Conservation (phyloP, 2,888 invertebrate genomes). For the Lagria hirta region DNA sequence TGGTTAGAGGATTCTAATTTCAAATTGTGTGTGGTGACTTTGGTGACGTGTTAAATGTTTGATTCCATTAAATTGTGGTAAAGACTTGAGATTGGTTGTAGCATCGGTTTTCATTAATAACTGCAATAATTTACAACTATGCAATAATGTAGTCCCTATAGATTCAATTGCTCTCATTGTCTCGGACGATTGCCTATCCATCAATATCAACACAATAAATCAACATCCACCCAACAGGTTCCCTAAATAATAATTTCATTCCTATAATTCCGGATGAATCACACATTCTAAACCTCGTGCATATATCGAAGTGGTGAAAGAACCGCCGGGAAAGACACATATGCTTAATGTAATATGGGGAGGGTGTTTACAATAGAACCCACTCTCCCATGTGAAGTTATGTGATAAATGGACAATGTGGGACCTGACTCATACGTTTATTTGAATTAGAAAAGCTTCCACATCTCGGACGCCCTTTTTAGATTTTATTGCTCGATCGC, state of each 20-base stretch:
- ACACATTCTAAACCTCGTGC: constrained; percentile 29
- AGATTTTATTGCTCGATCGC: constrained; percentile 20
- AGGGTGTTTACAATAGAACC: constrained; percentile 30
- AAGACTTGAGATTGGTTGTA: no score
- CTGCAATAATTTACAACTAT: constrained; percentile 19
- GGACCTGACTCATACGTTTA: constrained; percentile 26
- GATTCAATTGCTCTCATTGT: constrained; percentile 25
- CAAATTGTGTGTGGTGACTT: no score
- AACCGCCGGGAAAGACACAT: constrained; percentile 45
- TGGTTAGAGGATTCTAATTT: no score
- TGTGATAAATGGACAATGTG: constrained; percentile 36
- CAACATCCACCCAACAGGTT: constrained; percentile 25
- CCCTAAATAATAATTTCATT: constrained; percentile 33
- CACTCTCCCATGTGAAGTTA: constrained; percentile 38
- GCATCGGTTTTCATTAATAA: no score
- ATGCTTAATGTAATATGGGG: constrained; percentile 46
- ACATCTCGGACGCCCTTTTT: constrained; percentile 10
- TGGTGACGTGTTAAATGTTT: no score
- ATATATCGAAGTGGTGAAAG: constrained; percentile 31
- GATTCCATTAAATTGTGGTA: no score
- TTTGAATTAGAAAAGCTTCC: constrained; percentile 21
- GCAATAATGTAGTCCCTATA: constrained; percentile 14
- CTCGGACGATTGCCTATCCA: constrained; percentile 31
- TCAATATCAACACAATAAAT: constrained; percentile 30
- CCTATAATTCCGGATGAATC: constrained; percentile 33